Evolutionary conservation across 2,113 vertebrate genomes (phyloP), one percentile per base, ranked within the genome.

Genomic region (Sinocyclocheilus maitianheensis): DNA sequence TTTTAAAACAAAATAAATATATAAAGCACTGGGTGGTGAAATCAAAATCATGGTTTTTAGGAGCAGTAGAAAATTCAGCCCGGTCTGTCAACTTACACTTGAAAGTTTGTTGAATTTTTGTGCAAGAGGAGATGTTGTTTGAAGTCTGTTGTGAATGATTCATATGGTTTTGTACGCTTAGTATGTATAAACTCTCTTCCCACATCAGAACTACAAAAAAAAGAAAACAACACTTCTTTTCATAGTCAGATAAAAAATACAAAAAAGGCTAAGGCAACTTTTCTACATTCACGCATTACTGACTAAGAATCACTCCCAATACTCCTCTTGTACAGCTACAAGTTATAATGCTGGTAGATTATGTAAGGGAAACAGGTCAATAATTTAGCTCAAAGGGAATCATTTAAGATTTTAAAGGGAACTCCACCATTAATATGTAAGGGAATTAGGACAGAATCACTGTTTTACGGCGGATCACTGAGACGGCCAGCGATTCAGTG

Each of bases 101-200:
- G 53, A 37, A 63, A 24, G 58, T 65, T 85, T 79, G 43, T 78
- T 26, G 51, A 82, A 10, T 78, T 77, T 84, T n/a, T 26, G 11
- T n/a, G 63, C 14, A 3, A 18, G 40, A 62, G 30, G 82, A 84
- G 84, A 89, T 82, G 76, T 14, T 84, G 76, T 86, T 78, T 90
- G 87, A 90, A 86, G 78, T 87, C 53, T 77, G 67, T 82, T 65
- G 30, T 85, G 58, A 88, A 85, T 87, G 83, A 88, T 84, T 83
- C 48, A 83, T 88, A 85, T 88, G 71, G 43, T 86, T 75, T 77
- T 72, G 83, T 81, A 82, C 81, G 20, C 76, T 74, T 34, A 77
- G 76, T 55, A 77, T 53, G 40, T 67, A 84, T 58, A 71, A 75
- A 87, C 62, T 58, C 75, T 30, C 53, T 72, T 65, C 53, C 43